These are phyloP conservation scores for Liolophura sinensis DNA, from an alignment of 1,140 invertebrate species.

Conservation along the genomic window DNA sequence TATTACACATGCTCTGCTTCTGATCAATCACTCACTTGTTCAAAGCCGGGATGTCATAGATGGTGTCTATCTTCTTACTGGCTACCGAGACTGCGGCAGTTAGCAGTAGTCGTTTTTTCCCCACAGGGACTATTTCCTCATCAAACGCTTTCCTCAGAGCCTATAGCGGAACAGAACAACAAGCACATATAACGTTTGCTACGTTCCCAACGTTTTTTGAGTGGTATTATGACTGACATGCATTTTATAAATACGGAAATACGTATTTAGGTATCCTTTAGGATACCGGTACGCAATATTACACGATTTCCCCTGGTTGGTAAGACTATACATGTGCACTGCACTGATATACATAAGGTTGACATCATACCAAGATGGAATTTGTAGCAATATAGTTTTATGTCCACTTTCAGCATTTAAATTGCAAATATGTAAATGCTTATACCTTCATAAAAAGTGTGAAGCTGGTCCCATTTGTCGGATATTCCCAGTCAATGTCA, in stretches of 20 bases:
- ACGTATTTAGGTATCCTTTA: background rate
- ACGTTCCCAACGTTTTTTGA: no score
- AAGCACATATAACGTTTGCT: background rate
- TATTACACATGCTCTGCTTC: no score
- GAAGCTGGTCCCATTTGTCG: slow-evolving; percentile 82
- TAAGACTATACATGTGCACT: no score
- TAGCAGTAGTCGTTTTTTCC: slow-evolving; percentile 75
- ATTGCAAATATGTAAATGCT: background rate
- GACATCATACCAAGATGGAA: no score
- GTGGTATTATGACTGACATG: no score
- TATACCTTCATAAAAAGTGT: slow-evolving; percentile 5
- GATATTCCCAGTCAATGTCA: slow-evolving; percentile 96
- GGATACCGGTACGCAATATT: no score
- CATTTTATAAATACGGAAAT: no score
- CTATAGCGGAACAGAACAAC: slow-evolving; percentile 51
- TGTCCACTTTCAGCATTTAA: background rate
- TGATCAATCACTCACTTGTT: no score
- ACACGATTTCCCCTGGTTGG: no score
- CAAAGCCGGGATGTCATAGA: slow-evolving; percentile 43
- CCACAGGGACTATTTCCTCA: slow-evolving; percentile 78
- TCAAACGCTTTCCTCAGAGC: slow-evolving; percentile 89
- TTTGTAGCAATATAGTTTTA: background rate
- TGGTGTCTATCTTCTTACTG: slow-evolving; percentile 40
- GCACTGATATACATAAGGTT: no score
- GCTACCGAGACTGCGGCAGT: slow-evolving; percentile 74